phyloP scores from a whole-genome alignment of 2,888 invertebrate genomes.

The Calameuta idolon region DNA sequence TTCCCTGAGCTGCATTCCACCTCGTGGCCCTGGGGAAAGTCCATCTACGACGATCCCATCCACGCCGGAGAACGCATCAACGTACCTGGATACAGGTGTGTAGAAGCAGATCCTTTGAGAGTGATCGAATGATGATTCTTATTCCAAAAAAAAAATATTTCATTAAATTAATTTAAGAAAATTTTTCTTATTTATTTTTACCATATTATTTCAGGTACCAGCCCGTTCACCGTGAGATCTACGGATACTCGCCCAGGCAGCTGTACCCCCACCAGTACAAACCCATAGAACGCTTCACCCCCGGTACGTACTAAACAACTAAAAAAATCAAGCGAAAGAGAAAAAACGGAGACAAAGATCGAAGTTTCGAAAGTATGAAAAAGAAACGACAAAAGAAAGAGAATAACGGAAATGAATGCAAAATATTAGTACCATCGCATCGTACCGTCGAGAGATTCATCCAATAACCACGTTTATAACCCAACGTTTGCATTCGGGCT shows the following conservation, averaged over 20 bases:
- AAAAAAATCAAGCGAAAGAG: conserved; percentile 24
- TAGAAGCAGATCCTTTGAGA: neutral
- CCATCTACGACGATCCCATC: conserved; percentile 88
- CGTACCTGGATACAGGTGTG: conserved; percentile 84
- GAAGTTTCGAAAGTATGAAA: conserved; percentile 22
- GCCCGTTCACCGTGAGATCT: conserved; percentile 90
- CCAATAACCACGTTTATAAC: conserved; percentile 32
- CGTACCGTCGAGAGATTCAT: conserved; percentile 23
- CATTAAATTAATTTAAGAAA: neutral
- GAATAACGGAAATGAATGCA: neutral
- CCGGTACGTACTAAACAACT: conserved; percentile 78
- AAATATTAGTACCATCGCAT: conserved; percentile 14
- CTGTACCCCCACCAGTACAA: conserved; percentile 90
- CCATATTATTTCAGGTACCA: conserved; percentile 71
- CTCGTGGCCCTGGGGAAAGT: conserved; percentile 84
- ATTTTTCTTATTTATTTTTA: neutral
- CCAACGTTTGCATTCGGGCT: conserved; percentile 37
- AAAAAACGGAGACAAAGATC: conserved; percentile 20
- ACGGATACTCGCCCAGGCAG: conserved; percentile 89
- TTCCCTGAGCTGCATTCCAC: conserved; percentile 79
- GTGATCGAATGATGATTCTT: neutral
- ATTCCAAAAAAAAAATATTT: neutral
- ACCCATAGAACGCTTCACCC: conserved; percentile 81
- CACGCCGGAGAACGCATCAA: conserved; percentile 86
- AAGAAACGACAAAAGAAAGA: conserved; percentile 18